Evolutionary conservation across 1,140 invertebrate species (phyloP), one percentile per base, ranked within the genome.

Genomic region (Tribolium castaneum): DNA sequence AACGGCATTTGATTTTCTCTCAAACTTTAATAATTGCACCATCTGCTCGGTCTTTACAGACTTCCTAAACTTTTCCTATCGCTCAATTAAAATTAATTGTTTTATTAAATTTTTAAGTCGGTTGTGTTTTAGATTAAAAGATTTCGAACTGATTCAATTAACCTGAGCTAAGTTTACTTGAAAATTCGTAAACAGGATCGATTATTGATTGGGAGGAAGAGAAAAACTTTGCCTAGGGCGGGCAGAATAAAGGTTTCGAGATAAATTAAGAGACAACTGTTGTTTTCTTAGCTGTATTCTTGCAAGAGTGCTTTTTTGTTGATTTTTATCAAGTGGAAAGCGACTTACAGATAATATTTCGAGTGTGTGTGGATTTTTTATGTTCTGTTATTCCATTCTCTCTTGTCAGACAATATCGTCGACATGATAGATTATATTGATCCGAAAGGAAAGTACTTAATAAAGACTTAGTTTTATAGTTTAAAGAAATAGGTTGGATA

Each of bases 181-280:
- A 10, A 39, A 45, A 45, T 45, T 45, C n/a, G 39, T 45, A 45
- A 45, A 45, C 39, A 45, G 39, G n/a, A 45, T 45, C 9, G 39
- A 45, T 45, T 45, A 45, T 45, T 45, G 39, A 45, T 45, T 45
- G 39, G 9, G n/a, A 45, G 5, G 3, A 45, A 45, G 1, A 45
- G n/a, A n/a, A 45, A 45, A 45, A 45, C 25, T 30, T 30, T 50
- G 9, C 16, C 16, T 14, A 7, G 12, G 51, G 14, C 16, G 51
- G 16, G 14, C 10, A 52, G 4, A 45, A 45, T 45, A 45, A 45
- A 45, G 39, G 39, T 4, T 45, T 45, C 39, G 3, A 45, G 39
- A 45, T 45, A 52, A 52, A 52, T 16, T 52, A 52, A 52, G 13
- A 14, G 51, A 52, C 51, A 59, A n/a, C 22, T 59, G 54, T 59